Evolutionary conservation across 2,113 vertebrate genomes (phyloP).

Genomic region (Phaethornis superciliosus): DNA sequence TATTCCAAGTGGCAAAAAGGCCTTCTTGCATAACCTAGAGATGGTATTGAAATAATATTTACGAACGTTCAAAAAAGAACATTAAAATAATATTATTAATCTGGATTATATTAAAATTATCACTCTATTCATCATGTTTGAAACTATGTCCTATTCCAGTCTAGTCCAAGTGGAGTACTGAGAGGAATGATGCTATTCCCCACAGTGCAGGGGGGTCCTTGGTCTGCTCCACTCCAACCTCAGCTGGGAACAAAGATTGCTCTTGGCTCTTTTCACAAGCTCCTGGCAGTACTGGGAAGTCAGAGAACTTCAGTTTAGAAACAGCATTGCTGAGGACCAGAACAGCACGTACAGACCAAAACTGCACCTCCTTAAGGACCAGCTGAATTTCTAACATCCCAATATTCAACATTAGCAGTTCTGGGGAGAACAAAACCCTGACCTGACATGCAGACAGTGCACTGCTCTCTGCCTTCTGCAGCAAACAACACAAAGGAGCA

Average conservation of each 20-base stretch:
- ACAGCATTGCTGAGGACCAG: neutral
- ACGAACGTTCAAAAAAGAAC: neutral
- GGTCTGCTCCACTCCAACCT: neutral
- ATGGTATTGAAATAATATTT: slow-evolving; percentile 23
- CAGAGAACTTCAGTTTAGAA: neutral
- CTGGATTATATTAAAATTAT: neutral
- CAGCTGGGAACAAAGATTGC: neutral
- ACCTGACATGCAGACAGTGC: neutral
- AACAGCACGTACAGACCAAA: neutral
- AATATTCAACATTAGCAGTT: rapidly evolving
- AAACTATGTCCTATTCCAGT: neutral
- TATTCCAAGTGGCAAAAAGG: slow-evolving; percentile 51
- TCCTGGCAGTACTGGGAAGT: neutral
- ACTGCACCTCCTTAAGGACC: neutral
- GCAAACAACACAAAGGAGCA: neutral
- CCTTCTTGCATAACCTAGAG: slow-evolving; percentile 36
- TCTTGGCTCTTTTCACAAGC: neutral
- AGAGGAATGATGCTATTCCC: neutral
- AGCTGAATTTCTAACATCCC: neutral
- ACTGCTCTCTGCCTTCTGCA: too few relatives aligned
- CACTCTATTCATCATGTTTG: neutral
- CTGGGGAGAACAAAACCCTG: neutral
- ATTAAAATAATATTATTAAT: neutral
- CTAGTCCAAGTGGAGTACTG: neutral
- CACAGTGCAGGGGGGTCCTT: rapidly evolving